Percentiles rank a stretch among this genome's conserved stretches.
These are phyloP conservation scores for Heloderma charlesbogerti DNA, from an alignment of 2,113 vertebrate species.

Conservation along the genomic window DNA sequence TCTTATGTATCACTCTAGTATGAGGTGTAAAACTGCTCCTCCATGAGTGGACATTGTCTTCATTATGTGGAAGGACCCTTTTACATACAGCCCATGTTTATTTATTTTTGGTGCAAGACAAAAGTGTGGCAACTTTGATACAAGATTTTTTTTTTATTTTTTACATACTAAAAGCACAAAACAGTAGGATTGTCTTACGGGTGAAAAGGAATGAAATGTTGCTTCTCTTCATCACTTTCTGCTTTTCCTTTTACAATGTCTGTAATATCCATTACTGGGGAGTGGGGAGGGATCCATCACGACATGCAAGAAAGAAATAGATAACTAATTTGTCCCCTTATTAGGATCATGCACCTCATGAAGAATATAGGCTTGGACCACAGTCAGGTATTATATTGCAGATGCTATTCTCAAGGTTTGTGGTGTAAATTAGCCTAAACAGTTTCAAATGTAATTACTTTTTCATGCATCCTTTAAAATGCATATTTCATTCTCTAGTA, in stretches of 20 bases:
- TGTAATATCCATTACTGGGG: constrained; percentile 96
- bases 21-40: neutral
- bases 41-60: neutral
- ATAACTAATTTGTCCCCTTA: neutral
- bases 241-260: constrained; percentile 96
- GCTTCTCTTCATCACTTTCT: constrained; percentile 96
- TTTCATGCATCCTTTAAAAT: neutral
- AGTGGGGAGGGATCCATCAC: constrained; percentile 32
- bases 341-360: neutral
- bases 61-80: neutral
- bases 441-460: neutral
- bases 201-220: constrained; percentile 96
- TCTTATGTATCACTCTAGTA: neutral
- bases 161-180: neutral
- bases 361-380: neutral
- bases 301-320: neutral
- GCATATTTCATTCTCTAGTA: neutral
- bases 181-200: constrained; percentile 82
- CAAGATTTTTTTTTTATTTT: neutral
- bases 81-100: neutral
- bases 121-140: neutral
- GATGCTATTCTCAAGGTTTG: neutral
- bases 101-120: neutral
- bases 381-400: neutral
- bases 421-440: neutral